Evolutionary conservation across 2,113 vertebrate species (phyloP), one percentile per base, ranked within the genome.

Genomic region (Micronisus gabar): DNA sequence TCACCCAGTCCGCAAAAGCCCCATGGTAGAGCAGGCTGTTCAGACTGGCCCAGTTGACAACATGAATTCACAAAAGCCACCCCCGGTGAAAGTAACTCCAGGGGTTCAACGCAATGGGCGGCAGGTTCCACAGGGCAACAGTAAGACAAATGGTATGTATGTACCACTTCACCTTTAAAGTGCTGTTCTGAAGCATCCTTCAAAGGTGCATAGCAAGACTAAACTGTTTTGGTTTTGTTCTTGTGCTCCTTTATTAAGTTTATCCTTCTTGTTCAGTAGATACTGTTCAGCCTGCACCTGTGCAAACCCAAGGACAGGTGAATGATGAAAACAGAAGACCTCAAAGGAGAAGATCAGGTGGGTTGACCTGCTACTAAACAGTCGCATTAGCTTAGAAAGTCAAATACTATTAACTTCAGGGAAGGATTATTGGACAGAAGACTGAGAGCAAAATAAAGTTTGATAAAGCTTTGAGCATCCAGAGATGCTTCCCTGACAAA

Each of bases 11-110:
- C 97, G 98, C 96, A 99, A 99, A 85, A 99, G 98, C 85, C 99
- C 99, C 32, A 99, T 99, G 99, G 99, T 99, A 18, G 99, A 99
- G 90, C 99, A 99, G 95, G 99, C 99, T 47, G 99, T 99, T 36
- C 99, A 99, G 98, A 99, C 99, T 0, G 97, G 99, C 22, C 98
- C 98, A 0, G 94, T 97, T 12, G 99, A 99, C 40, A 98, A 96
- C 92, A 27, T 97, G 41, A 96, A 90, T 12, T 97, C 97, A 23
- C 98, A 98, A 62, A 99, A 98, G 93, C 98, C 98, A 41, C 96
- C 96, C 48, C 93, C 97, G 1, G 86, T 71, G 74, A 98, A 98
- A 96, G 98, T 98, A 10, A n/a, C 94, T 1, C 89, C 97, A 2
- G 97, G 96, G 53, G 91, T 94, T 15, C 98, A 97, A 55, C 98